Conservation (phyloP, 2,797 vertebrate species). For the Pagetopsis macropterus region DNA sequence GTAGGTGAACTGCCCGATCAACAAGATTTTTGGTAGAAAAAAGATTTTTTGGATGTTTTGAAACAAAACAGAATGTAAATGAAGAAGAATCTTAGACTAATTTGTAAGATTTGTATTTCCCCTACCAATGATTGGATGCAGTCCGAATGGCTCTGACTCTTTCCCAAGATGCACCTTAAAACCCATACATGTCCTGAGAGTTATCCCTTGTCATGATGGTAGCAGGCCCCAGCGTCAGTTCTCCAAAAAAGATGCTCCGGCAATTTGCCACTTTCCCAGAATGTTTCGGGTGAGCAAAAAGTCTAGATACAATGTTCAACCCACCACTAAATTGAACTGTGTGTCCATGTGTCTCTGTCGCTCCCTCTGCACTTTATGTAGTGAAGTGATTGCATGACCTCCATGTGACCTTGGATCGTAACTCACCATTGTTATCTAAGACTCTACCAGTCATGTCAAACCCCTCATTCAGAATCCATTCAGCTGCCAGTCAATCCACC, state of each 20-base stretch:
- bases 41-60: no score
- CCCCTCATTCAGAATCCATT: slow-evolving; percentile 29
- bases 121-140: no score
- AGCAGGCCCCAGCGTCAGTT: slow-evolving; percentile 11
- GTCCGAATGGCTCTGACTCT: background rate
- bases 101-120: no score
- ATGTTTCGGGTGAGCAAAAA: slow-evolving; percentile 38
- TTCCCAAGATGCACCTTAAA: background rate
- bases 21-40: no score
- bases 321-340: slow-evolving; percentile 19
- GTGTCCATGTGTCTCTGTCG: slow-evolving; percentile 4
- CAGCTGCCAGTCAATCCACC: slow-evolving; percentile 27
- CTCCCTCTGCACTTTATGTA: slow-evolving; percentile 26
- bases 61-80: no score
- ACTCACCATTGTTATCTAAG: slow-evolving; percentile 38
- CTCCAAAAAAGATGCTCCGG: slow-evolving; percentile 13
- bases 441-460: slow-evolving; percentile 16
- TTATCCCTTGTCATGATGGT: slow-evolving; percentile 29
- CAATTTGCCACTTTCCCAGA: slow-evolving; percentile 48
- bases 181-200: slow-evolving; percentile 11
- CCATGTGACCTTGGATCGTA: slow-evolving; percentile 28
- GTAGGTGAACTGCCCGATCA: no score
- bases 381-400: slow-evolving; percentile 54
- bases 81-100: no score
- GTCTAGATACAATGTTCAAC: slow-evolving; percentile 14